Conservation (phyloP, 2,888 invertebrate genomes). For the Craniophora ligustri region DNA sequence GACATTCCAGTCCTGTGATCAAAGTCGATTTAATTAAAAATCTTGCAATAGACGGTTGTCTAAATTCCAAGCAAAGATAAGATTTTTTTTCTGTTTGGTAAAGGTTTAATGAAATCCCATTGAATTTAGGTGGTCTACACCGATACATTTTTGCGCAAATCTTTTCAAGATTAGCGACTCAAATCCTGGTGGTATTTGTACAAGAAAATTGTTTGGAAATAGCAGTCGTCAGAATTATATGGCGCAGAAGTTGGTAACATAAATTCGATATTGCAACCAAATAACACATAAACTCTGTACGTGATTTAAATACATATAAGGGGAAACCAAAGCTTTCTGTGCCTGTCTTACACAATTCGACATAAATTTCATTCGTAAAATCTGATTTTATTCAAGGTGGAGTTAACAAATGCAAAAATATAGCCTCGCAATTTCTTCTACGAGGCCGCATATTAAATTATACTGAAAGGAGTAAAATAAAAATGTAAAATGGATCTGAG, state of each 20-base stretch:
- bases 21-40: slow-evolving; percentile 87
- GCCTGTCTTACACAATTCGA: slow-evolving; percentile 62
- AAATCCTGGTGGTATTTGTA: not conserved
- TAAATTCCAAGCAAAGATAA: slow-evolving; percentile 79
- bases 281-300: slow-evolving; percentile 39
- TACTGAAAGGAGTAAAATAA: slow-evolving; percentile 82
- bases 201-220: not conserved
- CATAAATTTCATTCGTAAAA: slow-evolving; percentile 65
- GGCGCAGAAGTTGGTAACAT: slow-evolving; percentile 1
- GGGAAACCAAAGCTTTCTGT: slow-evolving; percentile 40
- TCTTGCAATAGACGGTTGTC: slow-evolving; percentile 82
- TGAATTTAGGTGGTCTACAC: slow-evolving; percentile 62
- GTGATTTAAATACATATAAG: slow-evolving; percentile 45
- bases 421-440: slow-evolving; percentile 78
- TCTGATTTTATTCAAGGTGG: slow-evolving; percentile 73
- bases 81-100: slow-evolving; percentile 71
- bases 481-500: slow-evolving; percentile 78
- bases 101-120: slow-evolving; percentile 78
- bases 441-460: slow-evolving; percentile 83
- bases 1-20: slow-evolving; percentile 83
- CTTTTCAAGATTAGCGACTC: slow-evolving; percentile 11
- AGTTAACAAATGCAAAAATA: slow-evolving; percentile 79
- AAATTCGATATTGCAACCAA: slow-evolving; percentile 43
- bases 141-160: slow-evolving; percentile 38
- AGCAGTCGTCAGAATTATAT: not conserved